Evolutionary conservation across 2,113 vertebrate genomes (phyloP).

Genomic region (Actenoides hombroni): DNA sequence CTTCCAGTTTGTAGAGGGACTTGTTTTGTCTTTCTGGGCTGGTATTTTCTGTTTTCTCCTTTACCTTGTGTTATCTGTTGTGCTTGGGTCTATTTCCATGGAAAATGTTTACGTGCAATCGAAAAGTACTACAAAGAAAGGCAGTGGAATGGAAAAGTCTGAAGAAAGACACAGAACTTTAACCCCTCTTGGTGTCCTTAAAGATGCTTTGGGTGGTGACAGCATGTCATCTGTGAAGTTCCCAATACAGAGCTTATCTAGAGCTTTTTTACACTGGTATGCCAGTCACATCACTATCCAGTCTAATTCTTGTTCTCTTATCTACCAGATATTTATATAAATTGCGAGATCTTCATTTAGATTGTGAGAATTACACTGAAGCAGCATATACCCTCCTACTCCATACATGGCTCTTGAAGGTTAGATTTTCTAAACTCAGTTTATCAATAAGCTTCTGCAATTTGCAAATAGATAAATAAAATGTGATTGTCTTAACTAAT

Average conservation of each 20-base stretch:
- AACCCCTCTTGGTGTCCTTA: not conserved
- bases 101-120: accelerated
- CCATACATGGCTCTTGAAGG: conserved; percentile 94
- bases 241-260: not conserved
- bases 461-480: not conserved
- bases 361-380: conserved; percentile 95
- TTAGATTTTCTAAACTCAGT: conserved; percentile 41
- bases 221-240: not conserved
- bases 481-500: not conserved
- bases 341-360: conserved; percentile 92
- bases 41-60: not conserved
- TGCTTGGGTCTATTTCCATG: accelerated
- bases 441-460: not conserved
- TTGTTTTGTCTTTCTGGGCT: not conserved
- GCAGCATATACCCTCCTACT: conserved; percentile 94
- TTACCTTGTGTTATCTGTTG: not conserved
- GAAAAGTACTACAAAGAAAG: not conserved
- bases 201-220: not conserved
- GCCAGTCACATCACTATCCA: not conserved
- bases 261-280: not conserved
- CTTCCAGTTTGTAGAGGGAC: not conserved
- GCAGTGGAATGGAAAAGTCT: not conserved
- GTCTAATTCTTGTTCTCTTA: not conserved
- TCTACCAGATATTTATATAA: conserved; percentile 93
- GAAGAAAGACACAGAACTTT: not conserved